Conservation (phyloP, 2,888 invertebrate genomes). For the Plebejus anna region DNA sequence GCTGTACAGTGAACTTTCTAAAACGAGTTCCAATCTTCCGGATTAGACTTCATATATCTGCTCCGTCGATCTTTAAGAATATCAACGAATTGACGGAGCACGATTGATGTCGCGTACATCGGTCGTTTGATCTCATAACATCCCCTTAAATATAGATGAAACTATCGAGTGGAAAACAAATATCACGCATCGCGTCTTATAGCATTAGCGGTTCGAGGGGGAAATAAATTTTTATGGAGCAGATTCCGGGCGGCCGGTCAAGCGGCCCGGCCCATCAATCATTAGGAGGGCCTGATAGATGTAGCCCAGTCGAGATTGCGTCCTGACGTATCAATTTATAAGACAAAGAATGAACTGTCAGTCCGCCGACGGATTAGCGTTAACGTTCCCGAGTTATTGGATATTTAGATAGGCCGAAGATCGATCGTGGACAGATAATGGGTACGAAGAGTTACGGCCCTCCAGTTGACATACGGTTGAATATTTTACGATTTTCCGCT, state of each 20-base stretch:
- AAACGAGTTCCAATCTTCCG: neutral
- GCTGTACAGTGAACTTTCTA: neutral
- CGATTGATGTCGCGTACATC: neutral
- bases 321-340: conserved; percentile 70
- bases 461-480: neutral
- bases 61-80: neutral
- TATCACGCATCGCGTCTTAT: conserved; percentile 22
- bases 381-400: conserved; percentile 34
- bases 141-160: conserved; percentile 24
- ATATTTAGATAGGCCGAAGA: conserved; percentile 28
- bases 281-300: conserved; percentile 65
- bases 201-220: conserved; percentile 10
- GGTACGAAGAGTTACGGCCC: neutral
- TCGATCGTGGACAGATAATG: conserved; percentile 15
- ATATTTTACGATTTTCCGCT: neutral
- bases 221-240: conserved; percentile 40
- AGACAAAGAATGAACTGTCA: conserved; percentile 70
- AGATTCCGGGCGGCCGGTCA: conserved; percentile 48
- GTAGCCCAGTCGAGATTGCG: conserved; percentile 63
- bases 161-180: conserved; percentile 22
- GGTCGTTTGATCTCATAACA: conserved; percentile 4
- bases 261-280: conserved; percentile 65
- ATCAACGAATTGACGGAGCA: conserved; percentile 2
- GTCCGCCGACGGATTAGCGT: conserved; percentile 54
- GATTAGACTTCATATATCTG: neutral